Evolutionary conservation across 1,140 invertebrate genomes (phyloP), one percentile per base, ranked within the genome.

Genomic region (Xylocopa sonorina): DNA sequence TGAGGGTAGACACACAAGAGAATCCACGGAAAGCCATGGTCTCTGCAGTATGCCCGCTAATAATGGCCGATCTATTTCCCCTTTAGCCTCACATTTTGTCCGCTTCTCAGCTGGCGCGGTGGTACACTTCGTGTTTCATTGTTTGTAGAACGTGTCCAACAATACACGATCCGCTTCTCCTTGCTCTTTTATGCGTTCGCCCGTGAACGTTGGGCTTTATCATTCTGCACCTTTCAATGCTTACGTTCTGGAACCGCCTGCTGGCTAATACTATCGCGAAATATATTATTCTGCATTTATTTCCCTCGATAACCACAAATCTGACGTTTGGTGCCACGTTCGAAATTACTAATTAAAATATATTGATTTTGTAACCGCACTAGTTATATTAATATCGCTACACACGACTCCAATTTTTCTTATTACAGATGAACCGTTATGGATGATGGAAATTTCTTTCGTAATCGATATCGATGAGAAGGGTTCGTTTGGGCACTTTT

Each of bases 41-140:
- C 12, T 41, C 21, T 62, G 58, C 38, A 38, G 58, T 32, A 62
- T 62, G 58, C 38, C 34, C 38, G 58, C n/a, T n/a, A n/a, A 62
- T 34, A 62, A 38, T 62, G 24, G 32, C 38, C 58, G 58, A 62
- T 62, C 58, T n/a, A 41, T 62, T 62, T 62, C 58, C 58, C 2
- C 58, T 62, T 62, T 62, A 41, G 21, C 58, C 32, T 62, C 12
- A 21, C 5, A 41, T 62, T 62, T 62, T 2, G 12, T 34, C 5
- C 12, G 34, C 38, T 62, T 62, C 58, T 62, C 58, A 41, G 34
- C n/a, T 0, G 21, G 16, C 29, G 3, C 12, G 21, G 34, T n/a
- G n/a, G 34, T 38, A 62, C 16, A 24, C 21, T 38, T 24, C 12
- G 21, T 41, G 58, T 14, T 62, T 10, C 38, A 62, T 62, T 38